Conservation (phyloP, 92 coral and sea anemone genomes). For the Palythoa grandis region DNA sequence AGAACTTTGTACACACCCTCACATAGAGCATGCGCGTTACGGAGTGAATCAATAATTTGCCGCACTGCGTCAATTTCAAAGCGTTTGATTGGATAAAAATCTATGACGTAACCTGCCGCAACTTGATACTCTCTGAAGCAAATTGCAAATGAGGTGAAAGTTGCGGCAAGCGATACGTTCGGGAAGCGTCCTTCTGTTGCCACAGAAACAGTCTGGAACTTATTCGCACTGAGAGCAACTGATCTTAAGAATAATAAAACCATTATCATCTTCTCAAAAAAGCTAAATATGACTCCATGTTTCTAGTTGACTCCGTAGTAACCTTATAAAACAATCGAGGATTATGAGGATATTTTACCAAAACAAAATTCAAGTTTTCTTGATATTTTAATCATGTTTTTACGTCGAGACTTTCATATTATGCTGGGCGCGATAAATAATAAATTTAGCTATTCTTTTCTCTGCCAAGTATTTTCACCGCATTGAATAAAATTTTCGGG, state of each 20-base stretch:
- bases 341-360: background rate
- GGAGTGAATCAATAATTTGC: slow-evolving; percentile 3
- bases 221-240: background rate
- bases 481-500: background rate
- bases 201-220: slow-evolving; percentile 35
- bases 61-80: slow-evolving; percentile 37
- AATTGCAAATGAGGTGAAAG: background rate
- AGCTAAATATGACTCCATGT: background rate
- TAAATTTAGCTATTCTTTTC: slow-evolving; percentile 14
- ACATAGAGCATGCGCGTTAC: background rate
- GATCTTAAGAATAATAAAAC: background rate
- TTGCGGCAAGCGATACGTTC: background rate
- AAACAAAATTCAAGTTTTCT: background rate
- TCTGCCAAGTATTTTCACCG: background rate
- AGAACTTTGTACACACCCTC: background rate
- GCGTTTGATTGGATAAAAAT: slow-evolving; percentile 4
- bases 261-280: background rate
- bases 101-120: slow-evolving; percentile 15
- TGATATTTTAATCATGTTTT: background rate
- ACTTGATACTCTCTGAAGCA: background rate
- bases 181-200: slow-evolving; percentile 30
- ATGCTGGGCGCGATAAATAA: background rate
- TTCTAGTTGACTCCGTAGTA: background rate
- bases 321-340: background rate
- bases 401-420: background rate